Percentiles rank a stretch among this genome's conserved stretches.
phyloP scores from a whole-genome alignment of 2,888 invertebrate genomes.

The Cepaea hortensis region DNA sequence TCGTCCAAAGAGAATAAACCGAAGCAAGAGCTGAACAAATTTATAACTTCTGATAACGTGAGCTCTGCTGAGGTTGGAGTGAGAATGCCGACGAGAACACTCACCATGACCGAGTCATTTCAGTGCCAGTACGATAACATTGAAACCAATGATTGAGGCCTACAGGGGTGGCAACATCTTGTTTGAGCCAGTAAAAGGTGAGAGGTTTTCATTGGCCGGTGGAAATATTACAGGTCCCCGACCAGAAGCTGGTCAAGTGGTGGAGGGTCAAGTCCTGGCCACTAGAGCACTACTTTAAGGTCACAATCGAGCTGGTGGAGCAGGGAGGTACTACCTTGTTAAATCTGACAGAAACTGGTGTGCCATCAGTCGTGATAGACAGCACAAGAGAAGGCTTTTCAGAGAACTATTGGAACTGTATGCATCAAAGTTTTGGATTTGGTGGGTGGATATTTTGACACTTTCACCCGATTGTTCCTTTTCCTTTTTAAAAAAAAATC shows the following conservation, averaged over 20 bases:
- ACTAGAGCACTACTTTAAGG: slow-evolving; percentile 90
- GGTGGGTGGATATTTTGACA: slow-evolving; percentile 79
- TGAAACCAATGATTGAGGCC: slow-evolving; percentile 90
- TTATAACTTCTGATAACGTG: slow-evolving; percentile 53
- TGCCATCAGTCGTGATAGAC: slow-evolving; percentile 86
- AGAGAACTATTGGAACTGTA: slow-evolving; percentile 89
- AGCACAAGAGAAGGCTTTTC: slow-evolving; percentile 80
- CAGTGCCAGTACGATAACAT: slow-evolving; percentile 90
- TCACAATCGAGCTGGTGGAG: slow-evolving; percentile 89
- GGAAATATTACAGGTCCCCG: slow-evolving; percentile 90
- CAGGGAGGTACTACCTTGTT: slow-evolving; percentile 92
- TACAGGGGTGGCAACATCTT: slow-evolving; percentile 87
- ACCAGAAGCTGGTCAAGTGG: slow-evolving; percentile 88
- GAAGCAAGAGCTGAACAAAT: slow-evolving; percentile 68
- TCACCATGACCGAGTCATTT: slow-evolving; percentile 81
- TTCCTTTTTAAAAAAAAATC: no score
- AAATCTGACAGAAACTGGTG: slow-evolving; percentile 86
- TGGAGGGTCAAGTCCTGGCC: slow-evolving; percentile 99
- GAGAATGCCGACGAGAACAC: slow-evolving; percentile 69
- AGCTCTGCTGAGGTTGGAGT: slow-evolving; percentile 56
- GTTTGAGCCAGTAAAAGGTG: slow-evolving; percentile 88
- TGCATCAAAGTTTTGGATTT: slow-evolving; percentile 93
- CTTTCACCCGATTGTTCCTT: background rate
- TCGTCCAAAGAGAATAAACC: slow-evolving; percentile 58
- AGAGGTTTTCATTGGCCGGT: slow-evolving; percentile 92